Evolutionary conservation across 2,113 vertebrate genomes (phyloP).

Genomic region (Trichechus manatus): DNA sequence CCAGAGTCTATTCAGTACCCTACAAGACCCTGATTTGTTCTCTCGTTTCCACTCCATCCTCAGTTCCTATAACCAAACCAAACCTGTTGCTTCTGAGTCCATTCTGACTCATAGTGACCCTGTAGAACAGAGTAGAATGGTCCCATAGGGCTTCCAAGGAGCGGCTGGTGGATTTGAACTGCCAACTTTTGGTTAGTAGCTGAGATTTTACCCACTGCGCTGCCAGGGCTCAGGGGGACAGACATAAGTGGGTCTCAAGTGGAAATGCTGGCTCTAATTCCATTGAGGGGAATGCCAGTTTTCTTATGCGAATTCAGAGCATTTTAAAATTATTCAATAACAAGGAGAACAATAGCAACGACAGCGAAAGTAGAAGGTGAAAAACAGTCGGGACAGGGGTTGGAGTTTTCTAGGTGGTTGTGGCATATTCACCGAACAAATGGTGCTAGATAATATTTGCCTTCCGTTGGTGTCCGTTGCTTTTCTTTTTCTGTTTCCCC

Average conservation of each 20-base stretch:
- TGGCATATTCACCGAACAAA: background rate
- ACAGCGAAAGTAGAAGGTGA: background rate
- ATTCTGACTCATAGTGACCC: no score
- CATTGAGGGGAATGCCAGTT: background rate
- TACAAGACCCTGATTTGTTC: no score
- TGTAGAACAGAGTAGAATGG: no score
- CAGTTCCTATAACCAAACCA: background rate
- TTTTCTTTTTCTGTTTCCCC: background rate
- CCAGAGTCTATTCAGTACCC: background rate
- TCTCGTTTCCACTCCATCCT: background rate
- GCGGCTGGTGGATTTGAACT: no score
- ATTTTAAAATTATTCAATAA: background rate
- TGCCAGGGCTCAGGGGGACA: no score
- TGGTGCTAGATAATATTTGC: background rate
- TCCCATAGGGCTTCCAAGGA: no score
- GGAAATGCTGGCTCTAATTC: background rate
- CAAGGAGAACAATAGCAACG: background rate
- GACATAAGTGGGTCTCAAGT: background rate
- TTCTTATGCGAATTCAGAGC: no score
- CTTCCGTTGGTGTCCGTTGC: background rate
- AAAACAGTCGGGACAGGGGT: no score
- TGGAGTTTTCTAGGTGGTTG: no score
- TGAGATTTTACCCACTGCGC: no score
- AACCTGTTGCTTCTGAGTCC: no score
- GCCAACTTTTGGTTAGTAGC: no score